phyloP scores from a whole-genome alignment of 2,797 vertebrate genomes.

The Chiroxiphia lanceolata region DNA sequence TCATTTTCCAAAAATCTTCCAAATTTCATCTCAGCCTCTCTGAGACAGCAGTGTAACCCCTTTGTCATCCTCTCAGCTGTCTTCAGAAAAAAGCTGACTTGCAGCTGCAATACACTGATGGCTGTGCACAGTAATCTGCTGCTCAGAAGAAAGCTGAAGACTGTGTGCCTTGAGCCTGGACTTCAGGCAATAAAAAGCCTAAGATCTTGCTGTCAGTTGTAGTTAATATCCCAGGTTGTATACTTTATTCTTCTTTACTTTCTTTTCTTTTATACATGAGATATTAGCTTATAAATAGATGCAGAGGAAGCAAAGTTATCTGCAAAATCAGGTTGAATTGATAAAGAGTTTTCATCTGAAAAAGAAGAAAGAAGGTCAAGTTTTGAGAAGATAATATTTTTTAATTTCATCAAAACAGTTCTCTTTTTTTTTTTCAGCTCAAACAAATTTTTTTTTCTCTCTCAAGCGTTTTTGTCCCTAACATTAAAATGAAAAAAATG shows the following conservation, averaged over 20 bases:
- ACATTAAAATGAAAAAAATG: not conserved
- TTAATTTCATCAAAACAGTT: not conserved
- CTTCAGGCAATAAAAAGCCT: not conserved
- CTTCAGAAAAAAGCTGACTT: not conserved
- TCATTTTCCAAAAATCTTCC: not conserved
- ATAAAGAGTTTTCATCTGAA: not conserved
- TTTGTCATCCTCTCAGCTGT: not conserved
- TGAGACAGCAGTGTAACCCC: not conserved
- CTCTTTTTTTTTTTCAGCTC: not conserved
- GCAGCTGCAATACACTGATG: not conserved
- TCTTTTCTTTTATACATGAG: not conserved
- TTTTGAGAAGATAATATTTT: not conserved
- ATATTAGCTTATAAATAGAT: not conserved
- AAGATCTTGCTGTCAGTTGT: not conserved
- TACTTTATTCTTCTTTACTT: not conserved
- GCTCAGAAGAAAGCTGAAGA: not conserved
- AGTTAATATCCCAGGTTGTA: not conserved
- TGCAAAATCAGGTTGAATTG: not conserved
- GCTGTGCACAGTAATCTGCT: not conserved
- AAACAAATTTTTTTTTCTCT: not conserved
- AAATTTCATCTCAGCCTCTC: not conserved
- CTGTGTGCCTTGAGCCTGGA: not conserved
- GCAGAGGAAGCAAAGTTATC: not conserved
- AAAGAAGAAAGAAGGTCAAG: not conserved
- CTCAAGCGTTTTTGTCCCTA: not conserved